A percentile compares a stretch with the other conserved stretches of the same genome.
Conservation (phyloP, 2,888 invertebrate genomes). For the Heterodera filipjevi region DNA sequence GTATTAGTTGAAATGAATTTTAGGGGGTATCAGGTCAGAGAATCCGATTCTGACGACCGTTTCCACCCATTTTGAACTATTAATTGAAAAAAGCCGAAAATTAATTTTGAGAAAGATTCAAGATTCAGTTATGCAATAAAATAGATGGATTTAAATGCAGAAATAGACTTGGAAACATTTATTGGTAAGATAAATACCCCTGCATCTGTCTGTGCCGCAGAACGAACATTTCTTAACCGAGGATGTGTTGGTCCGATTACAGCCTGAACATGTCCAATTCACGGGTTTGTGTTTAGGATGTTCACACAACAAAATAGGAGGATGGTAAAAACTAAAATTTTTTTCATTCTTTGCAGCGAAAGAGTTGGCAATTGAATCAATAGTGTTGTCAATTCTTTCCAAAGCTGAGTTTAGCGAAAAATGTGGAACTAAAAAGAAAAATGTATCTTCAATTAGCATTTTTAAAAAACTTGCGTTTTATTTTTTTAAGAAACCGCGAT, state of each 20-base stretch:
- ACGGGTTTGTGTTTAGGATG: not conserved
- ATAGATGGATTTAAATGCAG: too few relatives aligned
- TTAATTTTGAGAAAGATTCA: too few relatives aligned
- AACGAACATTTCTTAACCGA: constrained; percentile 20
- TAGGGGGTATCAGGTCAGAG: too few relatives aligned
- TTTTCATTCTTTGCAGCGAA: not conserved
- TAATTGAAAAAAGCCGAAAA: too few relatives aligned
- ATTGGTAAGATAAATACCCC: constrained; percentile 25
- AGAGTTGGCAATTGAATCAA: constrained; percentile 25
- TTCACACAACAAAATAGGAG: not conserved
- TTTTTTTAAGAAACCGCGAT: constrained; percentile 22
- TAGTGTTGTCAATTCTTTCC: constrained; percentile 35
- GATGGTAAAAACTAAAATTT: constrained; percentile 23
- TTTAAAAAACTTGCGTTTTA: constrained; percentile 19
- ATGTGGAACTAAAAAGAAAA: constrained; percentile 34
- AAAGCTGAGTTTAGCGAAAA: constrained; percentile 35
- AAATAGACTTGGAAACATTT: too few relatives aligned
- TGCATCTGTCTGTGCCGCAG: constrained; percentile 25
- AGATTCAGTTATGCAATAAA: too few relatives aligned
- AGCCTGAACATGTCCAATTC: constrained; percentile 34
- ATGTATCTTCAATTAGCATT: not conserved
- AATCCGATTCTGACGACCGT: too few relatives aligned
- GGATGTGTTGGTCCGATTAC: constrained; percentile 26
- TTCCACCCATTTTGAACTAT: too few relatives aligned
- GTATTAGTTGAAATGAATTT: too few relatives aligned